Evolutionary conservation across 64 coral and sea anemone species (phyloP), one percentile per base, ranked within the genome.

Genomic region (Pocillopora damicornis): DNA sequence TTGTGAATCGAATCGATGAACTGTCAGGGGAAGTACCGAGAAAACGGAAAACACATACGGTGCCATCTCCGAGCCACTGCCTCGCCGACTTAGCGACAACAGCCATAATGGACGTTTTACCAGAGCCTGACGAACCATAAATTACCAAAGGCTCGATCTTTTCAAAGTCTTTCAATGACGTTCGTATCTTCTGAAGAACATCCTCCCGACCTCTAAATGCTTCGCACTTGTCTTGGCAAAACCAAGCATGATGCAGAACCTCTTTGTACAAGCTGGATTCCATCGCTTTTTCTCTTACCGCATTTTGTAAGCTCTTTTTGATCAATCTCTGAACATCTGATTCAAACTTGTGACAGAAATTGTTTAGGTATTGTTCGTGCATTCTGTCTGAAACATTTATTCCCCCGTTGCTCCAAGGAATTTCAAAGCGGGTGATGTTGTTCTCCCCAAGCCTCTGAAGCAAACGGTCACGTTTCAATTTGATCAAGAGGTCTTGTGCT

Each of bases 61-160:
- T 81, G 36, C 76, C 89, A 22, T 77, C 60, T 23, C 94, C 94
- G 37, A 96, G 91, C 94, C 94, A 96, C 15, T 93, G 76, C 34
- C 87, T 96, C 20, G 86, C 38, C 35, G 26, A 73, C 64, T 78
- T 80, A 14, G 90, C 94, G 13, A 92, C 86, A 69, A 90, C 88
- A 58, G 91, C 94, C 88, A 96, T 89, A 61, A 93, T 93, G 0
- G 94, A 96, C 35, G 94, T 96, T 79, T 96, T 96, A 1, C 94
- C 94, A 57, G 94, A 96, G 20, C 94, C 94, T 36, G 94, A 96
- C 9, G 88, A 26, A 0, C 94, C 94, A 74, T 89, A 88, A 62
- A 96, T 73, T 13, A 96, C 67, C 12, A 96, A 59, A 25, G 94
- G 94, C 15, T 87, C 89, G 13, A 35, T 11, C 7, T 78, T 88